Percentiles rank a stretch among this genome's conserved stretches.
Evolutionary conservation across 2,888 invertebrate species (phyloP).

Genomic region (Venusia cambrica): DNA sequence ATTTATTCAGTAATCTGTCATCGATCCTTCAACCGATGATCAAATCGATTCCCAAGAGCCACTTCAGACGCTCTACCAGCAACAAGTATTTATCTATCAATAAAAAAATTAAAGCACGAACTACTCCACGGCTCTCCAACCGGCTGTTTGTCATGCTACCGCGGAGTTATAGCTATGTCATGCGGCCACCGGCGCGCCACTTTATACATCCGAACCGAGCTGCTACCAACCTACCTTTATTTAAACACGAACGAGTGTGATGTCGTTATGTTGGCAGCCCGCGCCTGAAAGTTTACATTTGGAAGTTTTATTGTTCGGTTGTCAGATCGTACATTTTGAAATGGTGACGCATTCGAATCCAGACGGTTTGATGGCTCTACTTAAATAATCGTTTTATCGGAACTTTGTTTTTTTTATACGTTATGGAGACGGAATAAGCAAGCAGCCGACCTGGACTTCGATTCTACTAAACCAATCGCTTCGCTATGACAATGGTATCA

Average conservation of each 20-base stretch:
- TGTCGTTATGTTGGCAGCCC: slow-evolving; percentile 30
- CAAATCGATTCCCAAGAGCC: slow-evolving; percentile 4
- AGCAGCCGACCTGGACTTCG: too few relatives aligned
- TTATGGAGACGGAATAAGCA: too few relatives aligned
- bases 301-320: slow-evolving; percentile 32
- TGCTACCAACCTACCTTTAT: slow-evolving; percentile 56
- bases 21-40: too few relatives aligned
- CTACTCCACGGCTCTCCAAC: slow-evolving; percentile 52
- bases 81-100: slow-evolving; percentile 14
- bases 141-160: slow-evolving; percentile 76
- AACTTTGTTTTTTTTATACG: too few relatives aligned
- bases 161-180: slow-evolving; percentile 79
- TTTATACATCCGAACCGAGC: slow-evolving; percentile 79
- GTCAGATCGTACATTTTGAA: slow-evolving; percentile 28
- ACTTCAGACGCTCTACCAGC: slow-evolving; percentile 9
- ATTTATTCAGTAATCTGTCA: background rate
- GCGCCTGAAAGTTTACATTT: slow-evolving; percentile 28
- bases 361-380: slow-evolving; percentile 3
- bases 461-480: too few relatives aligned
- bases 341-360: slow-evolving; percentile 9
- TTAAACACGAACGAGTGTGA: slow-evolving; percentile 40
- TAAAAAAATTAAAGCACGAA: slow-evolving; percentile 28
- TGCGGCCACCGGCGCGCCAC: slow-evolving; percentile 80
- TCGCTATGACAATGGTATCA: too few relatives aligned
- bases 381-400: too few relatives aligned